Evolutionary conservation across 2,113 vertebrate genomes (phyloP), one percentile per base, ranked within the genome.

Genomic region (Prietella phreatophila): DNA sequence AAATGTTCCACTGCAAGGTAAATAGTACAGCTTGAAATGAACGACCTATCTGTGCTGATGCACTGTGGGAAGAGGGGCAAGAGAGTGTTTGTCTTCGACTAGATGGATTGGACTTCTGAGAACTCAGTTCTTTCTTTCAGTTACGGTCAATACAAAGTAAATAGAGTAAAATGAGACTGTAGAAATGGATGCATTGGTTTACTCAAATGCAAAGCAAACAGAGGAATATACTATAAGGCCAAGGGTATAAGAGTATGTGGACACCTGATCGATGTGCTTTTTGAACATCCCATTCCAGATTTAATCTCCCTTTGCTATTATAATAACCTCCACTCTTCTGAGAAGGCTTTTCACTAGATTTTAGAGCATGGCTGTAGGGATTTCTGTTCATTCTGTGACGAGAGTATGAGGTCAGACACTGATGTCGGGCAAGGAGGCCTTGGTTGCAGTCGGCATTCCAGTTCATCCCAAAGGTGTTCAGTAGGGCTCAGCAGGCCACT

Each of bases 1-100:
- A 92, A 93, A 88, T 65, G 53, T 86, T 71, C 30, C 50, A 20
- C 50, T 71, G 39, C 83, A 85, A 25, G 47, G 30, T 76, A 65
- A 82, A 87, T 56, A n/a, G 55, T 33, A 30, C 17, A 5, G 75
- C 33, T 60, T 50, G 27, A 58, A 83, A 69, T 30, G 61, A 87
- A 87, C 17, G 36, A 17, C 33, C 36, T 42, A 76, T 30, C 39
- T 50, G 53, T 8, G 36, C 27, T 67, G 84, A 30, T 39, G 39
- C 73, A 86, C 42, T n/a, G 47, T 61, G 85, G 15, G 84, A 42
- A 55, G 61, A 67, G 27, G 2, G 14, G 75, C 4, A 2, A 75
- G 71, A 53, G 75, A 55, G 14, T 33, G 47, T 67, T 85, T 85
- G 67, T 17, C 58, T 79, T 63, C 8, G n/a, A 55, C 2, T 47